A percentile compares a stretch with the other conserved stretches of the same genome.
Evolutionary conservation across 1,140 invertebrate species (phyloP).

Genomic region (Wiebesia pumilae): DNA sequence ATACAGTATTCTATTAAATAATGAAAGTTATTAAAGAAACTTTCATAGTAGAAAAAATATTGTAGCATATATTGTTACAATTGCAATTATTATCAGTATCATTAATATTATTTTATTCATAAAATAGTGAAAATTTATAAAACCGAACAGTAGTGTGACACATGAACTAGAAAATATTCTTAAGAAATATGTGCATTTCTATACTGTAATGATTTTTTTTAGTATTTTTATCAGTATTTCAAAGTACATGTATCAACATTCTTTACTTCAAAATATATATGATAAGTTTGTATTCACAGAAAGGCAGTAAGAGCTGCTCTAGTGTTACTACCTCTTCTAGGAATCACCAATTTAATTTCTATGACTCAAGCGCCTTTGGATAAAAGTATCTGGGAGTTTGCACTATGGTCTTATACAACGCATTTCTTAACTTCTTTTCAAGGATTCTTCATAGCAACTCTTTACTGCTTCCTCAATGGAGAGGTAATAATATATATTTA

Average conservation of each 20-base stretch:
- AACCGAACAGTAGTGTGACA: no score
- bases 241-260: background rate
- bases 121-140: no score
- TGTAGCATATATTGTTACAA: no score
- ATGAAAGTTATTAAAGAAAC: no score
- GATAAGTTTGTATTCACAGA: slow-evolving; percentile 68
- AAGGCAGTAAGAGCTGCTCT: slow-evolving; percentile 88
- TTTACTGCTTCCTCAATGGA: slow-evolving; percentile 92
- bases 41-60: no score
- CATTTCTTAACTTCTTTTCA: slow-evolving; percentile 90
- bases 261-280: background rate
- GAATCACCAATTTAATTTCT: slow-evolving; percentile 86
- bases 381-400: slow-evolving; percentile 82
- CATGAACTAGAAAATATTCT: no score
- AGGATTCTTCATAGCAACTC: slow-evolving; percentile 87
- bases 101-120: no score
- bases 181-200: no score
- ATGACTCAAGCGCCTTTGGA: slow-evolving; percentile 82
- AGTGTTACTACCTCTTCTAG: slow-evolving; percentile 87
- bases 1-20: no score
- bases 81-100: no score
- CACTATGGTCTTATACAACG: slow-evolving; percentile 86
- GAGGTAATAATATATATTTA: no score
- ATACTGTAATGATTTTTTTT: background rate
- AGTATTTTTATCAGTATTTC: background rate